phyloP scores from a whole-genome alignment of 2,888 invertebrate species.

The Esperia sulphurella region DNA sequence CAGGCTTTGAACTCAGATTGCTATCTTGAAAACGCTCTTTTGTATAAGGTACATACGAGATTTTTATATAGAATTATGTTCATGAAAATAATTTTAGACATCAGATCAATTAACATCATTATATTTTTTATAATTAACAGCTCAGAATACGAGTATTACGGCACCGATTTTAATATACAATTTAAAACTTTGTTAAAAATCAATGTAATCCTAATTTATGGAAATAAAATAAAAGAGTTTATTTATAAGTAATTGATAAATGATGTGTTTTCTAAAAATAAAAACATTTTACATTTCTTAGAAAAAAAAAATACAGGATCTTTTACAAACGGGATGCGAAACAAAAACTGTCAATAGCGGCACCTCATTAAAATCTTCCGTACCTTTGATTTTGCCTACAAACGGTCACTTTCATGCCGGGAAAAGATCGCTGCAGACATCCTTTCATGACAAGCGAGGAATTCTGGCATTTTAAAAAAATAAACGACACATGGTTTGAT shows the following conservation, averaged over 20 bases:
- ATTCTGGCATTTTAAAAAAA: constrained; percentile 19
- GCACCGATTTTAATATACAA: no score
- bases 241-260: not conserved
- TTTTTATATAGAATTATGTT: not conserved
- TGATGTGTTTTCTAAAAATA: not conserved
- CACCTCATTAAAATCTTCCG: constrained; percentile 77
- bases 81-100: not conserved
- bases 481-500: no score
- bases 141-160: no score
- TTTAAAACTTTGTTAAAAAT: no score
- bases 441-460: constrained; percentile 51
- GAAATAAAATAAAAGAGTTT: no score
- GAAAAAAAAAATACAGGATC: not conserved
- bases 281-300: not conserved
- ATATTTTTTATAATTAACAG: no score
- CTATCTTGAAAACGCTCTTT: constrained; percentile 45
- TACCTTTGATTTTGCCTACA: constrained; percentile 70
- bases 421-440: constrained; percentile 36
- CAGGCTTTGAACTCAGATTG: constrained; percentile 62
- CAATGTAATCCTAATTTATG: no score
- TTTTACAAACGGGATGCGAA: constrained; percentile 40
- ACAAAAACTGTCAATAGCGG: constrained; percentile 71
- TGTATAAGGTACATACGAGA: not conserved
- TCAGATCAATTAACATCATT: no score
- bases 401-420: constrained; percentile 51